phyloP scores from a whole-genome alignment of 2,113 vertebrate genomes.

The Engystomops pustulosus region DNA sequence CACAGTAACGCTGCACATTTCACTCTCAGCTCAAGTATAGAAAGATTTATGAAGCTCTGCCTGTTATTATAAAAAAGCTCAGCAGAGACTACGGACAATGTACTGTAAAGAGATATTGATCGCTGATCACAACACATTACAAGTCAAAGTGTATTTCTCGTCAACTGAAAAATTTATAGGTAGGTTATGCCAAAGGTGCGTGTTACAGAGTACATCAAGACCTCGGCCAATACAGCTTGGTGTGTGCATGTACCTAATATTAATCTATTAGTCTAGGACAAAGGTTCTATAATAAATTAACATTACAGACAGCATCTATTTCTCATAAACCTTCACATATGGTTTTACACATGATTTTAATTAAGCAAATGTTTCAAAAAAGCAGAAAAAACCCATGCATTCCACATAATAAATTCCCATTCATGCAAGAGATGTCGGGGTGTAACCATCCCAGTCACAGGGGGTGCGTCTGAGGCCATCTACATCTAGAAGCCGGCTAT shows the following conservation, averaged over 20 bases:
- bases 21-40: background rate
- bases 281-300: background rate
- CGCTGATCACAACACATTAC: slow-evolving; percentile 8
- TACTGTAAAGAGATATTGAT: slow-evolving; percentile 16
- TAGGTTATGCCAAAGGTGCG: slow-evolving; percentile 6
- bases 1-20: background rate
- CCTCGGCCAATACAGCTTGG: background rate
- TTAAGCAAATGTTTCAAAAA: too few species aligned
- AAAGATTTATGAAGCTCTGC: background rate
- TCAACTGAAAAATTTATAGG: slow-evolving; percentile 25
- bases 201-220: background rate
- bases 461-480: too few species aligned
- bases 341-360: too few species aligned
- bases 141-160: slow-evolving; percentile 9
- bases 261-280: background rate
- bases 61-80: slow-evolving; percentile 11
- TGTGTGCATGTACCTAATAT: background rate
- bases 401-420: too few species aligned
- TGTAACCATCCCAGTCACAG: too few species aligned
- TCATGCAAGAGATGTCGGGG: too few species aligned
- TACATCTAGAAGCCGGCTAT: too few species aligned
- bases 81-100: slow-evolving; percentile 7
- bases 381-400: too few species aligned
- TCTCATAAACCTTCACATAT: too few species aligned
- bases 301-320: background rate